Evolutionary conservation across 1,140 invertebrate species (phyloP).

Genomic region (Caerostris extrusa): DNA sequence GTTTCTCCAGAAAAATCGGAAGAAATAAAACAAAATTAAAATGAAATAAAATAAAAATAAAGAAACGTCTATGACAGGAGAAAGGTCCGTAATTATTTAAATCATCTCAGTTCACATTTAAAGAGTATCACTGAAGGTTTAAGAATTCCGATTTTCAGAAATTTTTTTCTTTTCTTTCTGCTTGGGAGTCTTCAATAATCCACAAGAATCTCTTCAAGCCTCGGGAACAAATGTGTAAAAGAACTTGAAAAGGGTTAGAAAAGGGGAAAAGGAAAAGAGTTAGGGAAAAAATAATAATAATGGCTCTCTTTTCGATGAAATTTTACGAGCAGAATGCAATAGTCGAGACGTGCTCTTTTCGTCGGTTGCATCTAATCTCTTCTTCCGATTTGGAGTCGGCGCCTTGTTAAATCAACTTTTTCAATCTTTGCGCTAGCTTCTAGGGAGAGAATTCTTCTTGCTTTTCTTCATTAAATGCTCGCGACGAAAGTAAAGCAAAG

Average conservation of each 20-base stretch:
- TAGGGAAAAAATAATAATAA: neutral
- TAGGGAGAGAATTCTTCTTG: neutral
- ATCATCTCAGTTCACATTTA: constrained; percentile 1
- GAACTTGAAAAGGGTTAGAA: constrained; percentile 31
- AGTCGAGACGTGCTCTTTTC: constrained; percentile 25
- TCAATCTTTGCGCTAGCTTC: neutral
- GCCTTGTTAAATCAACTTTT: neutral
- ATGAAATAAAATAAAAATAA: neutral
- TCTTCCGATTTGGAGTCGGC: constrained; percentile 4
- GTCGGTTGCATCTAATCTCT: neutral
- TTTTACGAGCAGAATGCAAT: constrained; percentile 36
- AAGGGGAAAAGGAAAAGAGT: neutral
- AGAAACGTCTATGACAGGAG: neutral
- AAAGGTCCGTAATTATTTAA: constrained; percentile 19
- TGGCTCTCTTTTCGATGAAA: neutral
- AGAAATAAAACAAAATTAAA: neutral
- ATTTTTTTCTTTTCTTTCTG: neutral
- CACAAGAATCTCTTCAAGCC: neutral
- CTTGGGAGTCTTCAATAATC: neutral
- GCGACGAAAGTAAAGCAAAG: neutral
- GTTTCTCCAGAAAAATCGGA: neutral
- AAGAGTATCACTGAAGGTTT: neutral
- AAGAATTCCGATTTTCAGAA: neutral
- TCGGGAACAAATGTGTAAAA: constrained; percentile 1
- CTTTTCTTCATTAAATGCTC: constrained; percentile 21